Evolutionary conservation across 1,140 invertebrate species (phyloP), one percentile per base, ranked within the genome.

Genomic region (Drosophila sucinea): DNA sequence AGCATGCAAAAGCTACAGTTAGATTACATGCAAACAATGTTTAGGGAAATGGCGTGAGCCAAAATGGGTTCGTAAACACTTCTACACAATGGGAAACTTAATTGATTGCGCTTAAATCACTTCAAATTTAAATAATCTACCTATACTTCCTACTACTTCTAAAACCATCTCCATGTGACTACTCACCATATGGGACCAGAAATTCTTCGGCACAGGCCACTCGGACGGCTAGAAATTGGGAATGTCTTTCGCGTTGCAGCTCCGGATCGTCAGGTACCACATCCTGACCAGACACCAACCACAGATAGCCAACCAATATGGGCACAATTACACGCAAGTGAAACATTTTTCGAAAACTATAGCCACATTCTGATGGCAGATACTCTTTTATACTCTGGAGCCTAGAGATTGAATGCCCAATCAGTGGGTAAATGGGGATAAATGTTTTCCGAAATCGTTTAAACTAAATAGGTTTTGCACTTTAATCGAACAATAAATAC

Each of bases 401-500:
- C 44, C 30, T 1, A 3, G 10, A 29, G 44, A 60, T 64, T 8
- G 35, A 6, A 6, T 4, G 11, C 40, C n/a, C n/a, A 51, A 51
- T 51, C 8, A 25, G 6, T 47, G 23, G 44, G 44, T 47, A 60
- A 47, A 63, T 44, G 56, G 27, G 33, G 1, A 23, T 62, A 65
- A 74, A 54, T 55, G 57, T 41, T 67, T 32, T 30, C n/a, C 32
- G 32, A 71, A 55, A 70, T 25, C 41, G 61, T 81, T 84, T 90
- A 84, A 79, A 89, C 81, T 89, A 90, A 90, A 80, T 89, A 87
- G 73, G 74, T 73, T 51, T 17, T 87, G 67, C 83, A 87, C 65
- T 86, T 86, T 86, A 86, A 86, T 86, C 86, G 81, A 85, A 90
- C 77, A 90, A 89, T 89, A 90, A 87, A 89, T 89, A 89, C 85